A percentile compares a stretch with the other conserved stretches of the same genome.
These are phyloP conservation scores for Digitonthophagus gazella DNA, from an alignment of 2,888 invertebrate genomes.

Conservation along the genomic window DNA sequence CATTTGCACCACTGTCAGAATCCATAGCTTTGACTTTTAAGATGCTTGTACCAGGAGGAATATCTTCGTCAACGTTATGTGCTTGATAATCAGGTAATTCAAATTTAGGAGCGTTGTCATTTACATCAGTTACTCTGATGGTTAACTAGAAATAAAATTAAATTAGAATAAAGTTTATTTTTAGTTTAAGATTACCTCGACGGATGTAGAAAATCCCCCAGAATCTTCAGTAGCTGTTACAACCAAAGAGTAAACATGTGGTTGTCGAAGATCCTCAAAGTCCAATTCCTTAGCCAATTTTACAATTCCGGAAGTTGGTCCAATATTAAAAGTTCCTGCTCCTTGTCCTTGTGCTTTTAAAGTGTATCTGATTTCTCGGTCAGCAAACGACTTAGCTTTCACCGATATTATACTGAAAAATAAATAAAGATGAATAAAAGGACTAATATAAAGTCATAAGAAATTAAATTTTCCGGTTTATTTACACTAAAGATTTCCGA, in stretches of 20 bases:
- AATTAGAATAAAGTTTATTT: background rate
- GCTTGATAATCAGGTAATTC: constrained; percentile 96
- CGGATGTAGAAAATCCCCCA: constrained; percentile 93
- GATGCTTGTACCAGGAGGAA: constrained; percentile 87
- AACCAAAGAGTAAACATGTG: constrained; percentile 88
- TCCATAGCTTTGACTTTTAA: constrained; percentile 95
- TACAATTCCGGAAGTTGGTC: constrained; percentile 90
- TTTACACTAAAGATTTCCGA: background rate
- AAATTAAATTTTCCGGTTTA: background rate
- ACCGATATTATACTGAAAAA: constrained; percentile 90
- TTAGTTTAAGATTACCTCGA: constrained; percentile 69
- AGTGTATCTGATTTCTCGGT: constrained; percentile 94
- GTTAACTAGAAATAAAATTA: constrained; percentile 67
- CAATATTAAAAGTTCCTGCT: constrained; percentile 93
- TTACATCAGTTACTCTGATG: constrained; percentile 92
- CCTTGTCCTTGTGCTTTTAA: constrained; percentile 92
- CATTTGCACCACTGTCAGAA: constrained; percentile 91
- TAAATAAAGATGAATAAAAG: background rate
- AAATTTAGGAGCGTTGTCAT: constrained; percentile 96
- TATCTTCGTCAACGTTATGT: constrained; percentile 94
- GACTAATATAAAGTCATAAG: background rate
- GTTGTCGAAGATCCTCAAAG: constrained; percentile 93
- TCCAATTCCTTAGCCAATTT: constrained; percentile 94
- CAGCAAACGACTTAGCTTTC: constrained; percentile 96
- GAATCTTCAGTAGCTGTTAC: constrained; percentile 96